phyloP scores from a whole-genome alignment of 2,888 invertebrate species.

The Lottia gigantea region DNA sequence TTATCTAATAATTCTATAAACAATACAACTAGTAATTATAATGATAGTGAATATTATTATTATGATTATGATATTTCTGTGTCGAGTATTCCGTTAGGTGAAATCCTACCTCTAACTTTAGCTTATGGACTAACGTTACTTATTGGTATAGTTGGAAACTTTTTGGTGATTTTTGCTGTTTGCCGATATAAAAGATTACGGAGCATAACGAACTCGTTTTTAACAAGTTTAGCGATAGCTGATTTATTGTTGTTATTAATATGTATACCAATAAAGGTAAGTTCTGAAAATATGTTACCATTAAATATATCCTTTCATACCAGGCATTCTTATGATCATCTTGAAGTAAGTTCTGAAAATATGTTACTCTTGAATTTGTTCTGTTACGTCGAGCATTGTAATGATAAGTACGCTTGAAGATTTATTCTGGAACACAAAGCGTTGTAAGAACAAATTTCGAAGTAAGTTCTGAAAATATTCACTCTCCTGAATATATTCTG shows the following conservation, averaged over 20 bases:
- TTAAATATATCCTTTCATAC: too few species aligned
- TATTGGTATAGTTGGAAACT: conserved; percentile 74
- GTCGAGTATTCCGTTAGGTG: conserved; percentile 70
- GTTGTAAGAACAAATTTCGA: too few species aligned
- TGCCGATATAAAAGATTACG: conserved; percentile 72
- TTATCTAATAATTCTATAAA: background rate
- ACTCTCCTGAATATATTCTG: too few species aligned
- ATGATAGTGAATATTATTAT: conserved; percentile 55
- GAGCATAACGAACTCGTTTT: conserved; percentile 77
- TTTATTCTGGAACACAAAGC: too few species aligned
- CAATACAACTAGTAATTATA: conserved; percentile 12
- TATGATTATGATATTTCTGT: conserved; percentile 70
- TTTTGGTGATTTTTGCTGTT: conserved; percentile 74
- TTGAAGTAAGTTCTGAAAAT: too few species aligned
- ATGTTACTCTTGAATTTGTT: too few species aligned
- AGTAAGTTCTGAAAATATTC: too few species aligned
- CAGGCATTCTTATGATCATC: too few species aligned
- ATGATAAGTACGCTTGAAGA: too few species aligned
- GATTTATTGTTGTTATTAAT: conserved; percentile 77
- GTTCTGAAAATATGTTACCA: conserved; percentile 26
- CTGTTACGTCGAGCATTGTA: too few species aligned
- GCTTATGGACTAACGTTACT: conserved; percentile 75
- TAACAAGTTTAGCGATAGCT: conserved; percentile 77
- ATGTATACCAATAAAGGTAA: conserved; percentile 80
- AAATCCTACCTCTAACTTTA: conserved; percentile 73